Base-by-base conservation (phyloP, 2,888 invertebrate genomes). In the Sphinx pinastri region DNA sequence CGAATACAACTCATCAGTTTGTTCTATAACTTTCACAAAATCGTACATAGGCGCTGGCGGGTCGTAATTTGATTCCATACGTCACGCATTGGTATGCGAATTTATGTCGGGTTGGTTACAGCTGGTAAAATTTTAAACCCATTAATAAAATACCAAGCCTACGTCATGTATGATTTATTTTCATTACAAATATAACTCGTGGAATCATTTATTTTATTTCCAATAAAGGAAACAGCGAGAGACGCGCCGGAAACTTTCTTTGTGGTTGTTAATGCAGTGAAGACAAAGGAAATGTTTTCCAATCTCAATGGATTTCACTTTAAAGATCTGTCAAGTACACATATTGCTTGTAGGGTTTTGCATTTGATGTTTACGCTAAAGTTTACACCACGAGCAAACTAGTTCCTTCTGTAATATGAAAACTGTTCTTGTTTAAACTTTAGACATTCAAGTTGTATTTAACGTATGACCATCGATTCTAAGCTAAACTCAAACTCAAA, bases 1-100 rank as follows among this genome's bases (percentile, higher is more conserved):
- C 74, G 78, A 81, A 82, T 81, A 80, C 74, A 80, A 76, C 71
- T 71, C 68, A 63, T 71, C 72, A 76, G 73, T 84, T 80, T 75
- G 82, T 77, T 76, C 75, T 75, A 73, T 68, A 72, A 76, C 72
- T 74, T 72, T 52, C 45, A 67, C 16, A 59, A 70, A 75, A 71
- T 73, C 76, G 73, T 72, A 68, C 63, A 67, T 71, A 75, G 25
- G 69, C 75, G 38, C 68, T 52, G 68, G 70, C 68, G 69, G 73
- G 75, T 74, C 71, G 70, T 76, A 75, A 76, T 78, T 73, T 75
- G 71, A 76, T 78, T 77, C 63, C 67, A 71, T 68, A 71, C 71
- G 70, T 77, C 75, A 77, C 71, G 66, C 68, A 73, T 72, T 70
- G 67, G 55, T 70, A 71, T 70, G 71, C 57, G 68, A 72, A 73